These are phyloP conservation scores for Galagoides demidoff DNA, from an alignment of 2,797 vertebrate genomes.

Conservation along the genomic window DNA sequence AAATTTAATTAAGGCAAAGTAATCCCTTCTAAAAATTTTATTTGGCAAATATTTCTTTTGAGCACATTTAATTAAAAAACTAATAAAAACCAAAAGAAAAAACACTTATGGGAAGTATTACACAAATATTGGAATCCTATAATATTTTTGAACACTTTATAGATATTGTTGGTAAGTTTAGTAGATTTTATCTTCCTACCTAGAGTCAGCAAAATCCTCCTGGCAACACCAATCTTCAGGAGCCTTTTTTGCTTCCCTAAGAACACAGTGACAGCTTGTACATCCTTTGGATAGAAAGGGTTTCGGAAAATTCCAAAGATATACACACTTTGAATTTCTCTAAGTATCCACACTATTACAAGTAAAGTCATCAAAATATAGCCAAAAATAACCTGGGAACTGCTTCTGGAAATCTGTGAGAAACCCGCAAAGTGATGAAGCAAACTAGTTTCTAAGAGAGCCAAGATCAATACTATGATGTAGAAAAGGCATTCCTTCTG, in stretches of 20 bases:
- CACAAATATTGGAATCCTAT: slow-evolving; percentile 34
- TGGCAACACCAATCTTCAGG: slow-evolving; percentile 90
- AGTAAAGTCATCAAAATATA: slow-evolving; percentile 93
- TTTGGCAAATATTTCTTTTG: slow-evolving; percentile 30
- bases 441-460: slow-evolving; percentile 91
- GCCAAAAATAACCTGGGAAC: slow-evolving; percentile 90
- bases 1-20: background rate
- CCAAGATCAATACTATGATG: slow-evolving; percentile 88
- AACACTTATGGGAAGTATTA: slow-evolving; percentile 43
- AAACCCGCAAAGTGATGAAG: slow-evolving; percentile 91
- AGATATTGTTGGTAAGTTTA: slow-evolving; percentile 65
- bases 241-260: slow-evolving; percentile 92
- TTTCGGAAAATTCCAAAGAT: slow-evolving; percentile 95
- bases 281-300: slow-evolving; percentile 95
- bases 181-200: slow-evolving; percentile 88
- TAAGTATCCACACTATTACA: slow-evolving; percentile 90
- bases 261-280: slow-evolving; percentile 92
- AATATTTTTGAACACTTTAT: background rate
- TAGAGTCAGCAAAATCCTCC: slow-evolving; percentile 94
- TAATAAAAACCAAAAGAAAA: slow-evolving; percentile 65
- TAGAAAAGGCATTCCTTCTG: slow-evolving; percentile 92
- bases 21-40: background rate
- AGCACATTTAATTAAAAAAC: slow-evolving; percentile 33
- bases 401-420: slow-evolving; percentile 84
- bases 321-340: slow-evolving; percentile 95